Percentiles rank a stretch among this genome's conserved stretches.
Conservation (phyloP, 1,140 invertebrate genomes). For the Holotrichia oblita region DNA sequence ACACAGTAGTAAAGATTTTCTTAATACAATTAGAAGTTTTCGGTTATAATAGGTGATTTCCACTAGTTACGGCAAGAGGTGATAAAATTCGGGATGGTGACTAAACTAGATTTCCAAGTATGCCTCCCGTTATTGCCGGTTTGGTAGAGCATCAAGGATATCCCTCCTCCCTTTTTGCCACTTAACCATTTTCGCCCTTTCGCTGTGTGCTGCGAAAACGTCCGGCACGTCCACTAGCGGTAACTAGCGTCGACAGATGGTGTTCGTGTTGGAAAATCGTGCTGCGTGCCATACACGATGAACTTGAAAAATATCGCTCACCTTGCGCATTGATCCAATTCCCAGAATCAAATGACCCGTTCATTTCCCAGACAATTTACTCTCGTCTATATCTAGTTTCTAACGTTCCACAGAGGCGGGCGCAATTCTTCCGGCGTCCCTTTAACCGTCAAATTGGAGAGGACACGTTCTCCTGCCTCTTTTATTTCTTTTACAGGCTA, state of each 20-base stretch:
- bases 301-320: conserved; percentile 26
- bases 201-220: background rate
- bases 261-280: background rate
- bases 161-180: background rate
- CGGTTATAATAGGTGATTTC: background rate
- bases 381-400: conserved; percentile 13
- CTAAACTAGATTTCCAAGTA: background rate
- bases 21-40: background rate
- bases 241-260: background rate
- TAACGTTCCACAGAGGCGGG: background rate
- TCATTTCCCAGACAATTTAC: conserved; percentile 23
- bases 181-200: background rate
- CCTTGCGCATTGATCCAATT: conserved; percentile 27
- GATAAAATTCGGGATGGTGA: background rate
- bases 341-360: conserved; percentile 30
- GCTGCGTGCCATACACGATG: conserved; percentile 1
- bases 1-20: background rate
- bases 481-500: background rate
- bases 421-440: conserved; percentile 7
- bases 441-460: conserved; percentile 33
- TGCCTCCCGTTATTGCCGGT: background rate
- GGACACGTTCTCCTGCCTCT: conserved; percentile 1
- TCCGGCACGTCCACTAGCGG: background rate
- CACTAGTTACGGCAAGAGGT: background rate
- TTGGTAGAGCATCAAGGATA: background rate